A percentile compares a stretch with the other conserved stretches of the same genome.
Conservation (phyloP, 2,113 vertebrate species). For the Pomatostomus ruficeps region DNA sequence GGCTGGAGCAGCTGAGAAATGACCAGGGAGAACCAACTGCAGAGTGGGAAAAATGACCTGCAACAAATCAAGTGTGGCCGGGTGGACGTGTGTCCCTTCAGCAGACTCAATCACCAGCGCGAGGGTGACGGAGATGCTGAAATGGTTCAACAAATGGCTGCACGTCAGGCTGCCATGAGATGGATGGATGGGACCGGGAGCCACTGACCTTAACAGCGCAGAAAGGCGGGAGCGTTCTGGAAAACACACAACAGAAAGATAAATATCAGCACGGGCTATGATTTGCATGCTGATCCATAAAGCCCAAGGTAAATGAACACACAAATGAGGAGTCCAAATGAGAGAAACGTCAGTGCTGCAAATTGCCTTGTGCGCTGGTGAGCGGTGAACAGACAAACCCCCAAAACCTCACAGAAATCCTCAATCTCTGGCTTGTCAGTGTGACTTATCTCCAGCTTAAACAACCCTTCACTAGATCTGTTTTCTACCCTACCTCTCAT, state of each 20-base stretch:
- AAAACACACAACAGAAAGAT: conserved; percentile 1
- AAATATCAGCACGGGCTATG: not conserved
- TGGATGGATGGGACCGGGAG: not conserved
- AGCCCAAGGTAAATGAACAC: conserved; percentile 6
- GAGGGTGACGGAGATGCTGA: not conserved
- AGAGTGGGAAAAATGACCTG: not conserved
- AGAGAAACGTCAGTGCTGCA: not conserved
- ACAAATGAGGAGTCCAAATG: not conserved
- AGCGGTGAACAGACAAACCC: not conserved
- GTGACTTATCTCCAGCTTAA: not conserved
- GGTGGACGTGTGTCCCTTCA: not conserved
- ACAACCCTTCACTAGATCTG: not conserved
- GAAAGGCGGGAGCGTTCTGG: not conserved
- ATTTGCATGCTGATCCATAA: not conserved
- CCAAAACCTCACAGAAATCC: not conserved
- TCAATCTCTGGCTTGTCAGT: not conserved
- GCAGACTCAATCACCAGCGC: not conserved
- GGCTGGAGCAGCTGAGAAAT: not conserved
- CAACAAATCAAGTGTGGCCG: conserved; percentile 19
- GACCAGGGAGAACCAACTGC: not conserved
- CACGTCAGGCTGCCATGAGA: not conserved
- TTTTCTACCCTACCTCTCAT: not conserved
- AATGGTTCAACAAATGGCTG: conserved; percentile 15
- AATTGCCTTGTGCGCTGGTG: accelerated
- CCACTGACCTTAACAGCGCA: conserved; percentile 10